Conservation (phyloP, 2,888 invertebrate species). For the Andrena dorsata region DNA sequence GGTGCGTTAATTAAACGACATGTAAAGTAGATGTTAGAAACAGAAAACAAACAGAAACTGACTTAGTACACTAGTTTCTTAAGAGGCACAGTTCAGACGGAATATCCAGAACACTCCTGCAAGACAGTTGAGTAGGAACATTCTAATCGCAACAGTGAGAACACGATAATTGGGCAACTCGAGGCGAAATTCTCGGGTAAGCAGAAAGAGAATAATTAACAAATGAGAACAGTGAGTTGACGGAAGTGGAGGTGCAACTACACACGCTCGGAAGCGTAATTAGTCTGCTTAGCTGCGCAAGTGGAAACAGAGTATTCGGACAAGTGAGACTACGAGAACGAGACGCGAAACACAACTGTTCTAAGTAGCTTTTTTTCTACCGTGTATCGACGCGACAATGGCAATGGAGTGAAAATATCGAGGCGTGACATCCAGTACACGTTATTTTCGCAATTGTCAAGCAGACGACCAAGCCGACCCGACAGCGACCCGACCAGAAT, state of each 20-base stretch:
- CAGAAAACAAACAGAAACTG: too few species aligned
- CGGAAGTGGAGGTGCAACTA: neutral
- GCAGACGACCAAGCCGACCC: neutral
- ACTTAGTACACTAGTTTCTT: too few species aligned
- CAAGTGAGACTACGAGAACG: too few species aligned
- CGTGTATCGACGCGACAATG: too few species aligned
- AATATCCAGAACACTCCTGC: neutral
- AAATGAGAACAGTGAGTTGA: neutral
- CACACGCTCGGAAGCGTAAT: neutral
- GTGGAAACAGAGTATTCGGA: neutral
- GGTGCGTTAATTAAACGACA: neutral
- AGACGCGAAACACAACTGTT: too few species aligned
- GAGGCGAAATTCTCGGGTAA: slow-evolving; percentile 5
- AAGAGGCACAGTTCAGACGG: too few species aligned
- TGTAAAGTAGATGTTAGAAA: too few species aligned
- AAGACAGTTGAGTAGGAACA: neutral
- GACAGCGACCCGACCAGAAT: slow-evolving; percentile 30
- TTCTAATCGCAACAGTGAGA: neutral
- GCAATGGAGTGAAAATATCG: neutral
- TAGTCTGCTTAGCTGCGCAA: neutral
- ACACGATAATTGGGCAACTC: slow-evolving; percentile 12
- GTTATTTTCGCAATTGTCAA: slow-evolving; percentile 18
- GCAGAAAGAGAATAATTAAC: slow-evolving; percentile 27
- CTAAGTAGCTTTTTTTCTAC: too few species aligned
- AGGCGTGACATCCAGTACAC: too few species aligned